A percentile compares a stretch with the other conserved stretches of the same genome.
These are phyloP conservation scores for Kryptopterus vitreolus DNA, from an alignment of 2,797 vertebrate species.

Conservation along the genomic window DNA sequence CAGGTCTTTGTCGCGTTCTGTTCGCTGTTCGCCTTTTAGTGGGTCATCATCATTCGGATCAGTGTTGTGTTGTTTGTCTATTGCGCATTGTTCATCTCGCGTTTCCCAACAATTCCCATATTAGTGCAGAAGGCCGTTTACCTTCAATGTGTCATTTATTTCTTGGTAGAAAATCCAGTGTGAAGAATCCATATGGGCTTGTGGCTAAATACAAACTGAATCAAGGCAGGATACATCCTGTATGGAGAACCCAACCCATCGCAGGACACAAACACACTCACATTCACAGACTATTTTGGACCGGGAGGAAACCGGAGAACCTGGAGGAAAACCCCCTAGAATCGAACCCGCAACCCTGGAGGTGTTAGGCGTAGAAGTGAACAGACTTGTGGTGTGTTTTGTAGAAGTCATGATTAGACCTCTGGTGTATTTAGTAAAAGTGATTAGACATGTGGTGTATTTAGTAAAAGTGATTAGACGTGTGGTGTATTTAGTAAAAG, in stretches of 20 bases:
- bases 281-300: no score
- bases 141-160: not conserved
- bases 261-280: no score
- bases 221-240: no score
- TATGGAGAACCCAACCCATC: no score
- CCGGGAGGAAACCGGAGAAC: no score
- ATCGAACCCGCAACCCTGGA: no score
- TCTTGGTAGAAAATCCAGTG: conserved; percentile 2
- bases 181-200: conserved; percentile 1
- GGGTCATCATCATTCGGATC: not conserved
- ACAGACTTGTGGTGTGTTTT: not conserved
- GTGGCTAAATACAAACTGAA: conserved; percentile 23
- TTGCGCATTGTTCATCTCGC: not conserved
- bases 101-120: not conserved
- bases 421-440: not conserved
- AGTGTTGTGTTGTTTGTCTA: not conserved
- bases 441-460: not conserved
- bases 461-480: not conserved
- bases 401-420: not conserved
- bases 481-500: no score
- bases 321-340: no score
- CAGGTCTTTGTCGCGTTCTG: not conserved
- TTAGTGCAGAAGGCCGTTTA: not conserved
- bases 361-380: no score
- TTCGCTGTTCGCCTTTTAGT: not conserved